These are phyloP conservation scores for Ambastaia sidthimunki DNA, from an alignment of 2,797 vertebrate species.

Conservation along the genomic window DNA sequence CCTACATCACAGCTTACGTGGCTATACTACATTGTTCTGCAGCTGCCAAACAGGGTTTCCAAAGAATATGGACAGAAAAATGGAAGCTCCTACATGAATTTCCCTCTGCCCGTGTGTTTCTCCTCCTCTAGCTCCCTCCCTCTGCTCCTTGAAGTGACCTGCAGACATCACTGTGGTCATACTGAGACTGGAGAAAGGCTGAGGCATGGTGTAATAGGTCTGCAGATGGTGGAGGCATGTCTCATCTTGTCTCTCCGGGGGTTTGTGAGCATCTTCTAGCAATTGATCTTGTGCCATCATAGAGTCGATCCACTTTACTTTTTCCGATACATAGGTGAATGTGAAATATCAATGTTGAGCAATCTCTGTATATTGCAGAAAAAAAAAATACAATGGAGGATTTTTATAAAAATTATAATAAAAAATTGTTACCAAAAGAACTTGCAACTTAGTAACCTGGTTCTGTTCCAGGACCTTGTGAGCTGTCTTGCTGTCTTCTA, in stretches of 20 bases:
- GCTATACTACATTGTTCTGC: slow-evolving; percentile 52
- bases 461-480: not conserved
- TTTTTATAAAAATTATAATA: not conserved
- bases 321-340: not conserved
- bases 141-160: slow-evolving; percentile 51
- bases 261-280: slow-evolving; percentile 6
- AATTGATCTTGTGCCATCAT: slow-evolving; percentile 31
- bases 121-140: not conserved
- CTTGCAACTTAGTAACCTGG: not conserved
- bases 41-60: slow-evolving; percentile 63
- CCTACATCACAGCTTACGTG: slow-evolving; percentile 73
- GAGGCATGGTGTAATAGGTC: slow-evolving; percentile 36
- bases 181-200: slow-evolving; percentile 1
- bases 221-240: slow-evolving; percentile 6
- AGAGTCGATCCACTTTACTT: not conserved
- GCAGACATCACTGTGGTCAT: slow-evolving; percentile 19
- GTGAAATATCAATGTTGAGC: not conserved
- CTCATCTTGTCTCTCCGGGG: slow-evolving; percentile 17
- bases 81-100: slow-evolving; percentile 31
- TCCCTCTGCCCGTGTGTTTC: slow-evolving; percentile 6
- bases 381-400: not conserved
- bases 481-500: not conserved
- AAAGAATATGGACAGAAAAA: slow-evolving; percentile 46
- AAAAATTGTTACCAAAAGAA: too few relatives aligned
- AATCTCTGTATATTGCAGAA: not conserved